phyloP scores from a whole-genome alignment of 2,888 invertebrate species.

The Heterodera filipjevi region DNA sequence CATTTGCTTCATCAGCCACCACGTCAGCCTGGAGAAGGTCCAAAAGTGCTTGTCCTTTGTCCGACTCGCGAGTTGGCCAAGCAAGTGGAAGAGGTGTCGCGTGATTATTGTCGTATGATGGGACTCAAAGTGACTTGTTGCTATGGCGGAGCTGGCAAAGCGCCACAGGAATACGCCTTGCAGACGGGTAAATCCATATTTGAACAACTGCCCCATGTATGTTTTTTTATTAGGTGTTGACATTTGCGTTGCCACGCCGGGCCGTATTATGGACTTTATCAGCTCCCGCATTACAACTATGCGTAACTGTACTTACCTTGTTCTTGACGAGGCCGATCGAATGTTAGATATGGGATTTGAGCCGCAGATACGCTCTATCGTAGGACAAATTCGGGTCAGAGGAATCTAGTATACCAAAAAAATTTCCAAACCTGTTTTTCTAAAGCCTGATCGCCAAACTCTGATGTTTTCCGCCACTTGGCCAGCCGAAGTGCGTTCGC shows the following conservation, averaged over 20 bases:
- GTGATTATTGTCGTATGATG: constrained; percentile 83
- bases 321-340: constrained; percentile 71
- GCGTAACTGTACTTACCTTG: constrained; percentile 73
- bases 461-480: constrained; percentile 99
- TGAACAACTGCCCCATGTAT: not conserved
- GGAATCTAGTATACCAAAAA: not conserved
- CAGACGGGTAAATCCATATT: too few species aligned
- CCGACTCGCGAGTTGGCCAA: constrained; percentile 69
- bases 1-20: constrained; percentile 76
- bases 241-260: constrained; percentile 68
- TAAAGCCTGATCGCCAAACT: constrained; percentile 74
- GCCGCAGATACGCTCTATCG: constrained; percentile 69
- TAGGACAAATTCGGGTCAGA: constrained; percentile 42
- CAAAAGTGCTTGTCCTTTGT: constrained; percentile 71
- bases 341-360: constrained; percentile 69
- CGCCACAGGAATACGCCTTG: constrained; percentile 72
- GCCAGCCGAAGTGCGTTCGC: constrained; percentile 93
- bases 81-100: constrained; percentile 78
- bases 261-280: constrained; percentile 69
- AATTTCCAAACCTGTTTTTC: too few species aligned
- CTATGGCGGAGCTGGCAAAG: constrained; percentile 94
- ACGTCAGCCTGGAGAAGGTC: constrained; percentile 84
- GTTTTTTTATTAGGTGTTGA: constrained; percentile 55
- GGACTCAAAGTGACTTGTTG: constrained; percentile 89
- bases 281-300: constrained; percentile 66